Evolutionary conservation across 2,113 vertebrate genomes (phyloP).

Genomic region (Rhabdornis inornatus): DNA sequence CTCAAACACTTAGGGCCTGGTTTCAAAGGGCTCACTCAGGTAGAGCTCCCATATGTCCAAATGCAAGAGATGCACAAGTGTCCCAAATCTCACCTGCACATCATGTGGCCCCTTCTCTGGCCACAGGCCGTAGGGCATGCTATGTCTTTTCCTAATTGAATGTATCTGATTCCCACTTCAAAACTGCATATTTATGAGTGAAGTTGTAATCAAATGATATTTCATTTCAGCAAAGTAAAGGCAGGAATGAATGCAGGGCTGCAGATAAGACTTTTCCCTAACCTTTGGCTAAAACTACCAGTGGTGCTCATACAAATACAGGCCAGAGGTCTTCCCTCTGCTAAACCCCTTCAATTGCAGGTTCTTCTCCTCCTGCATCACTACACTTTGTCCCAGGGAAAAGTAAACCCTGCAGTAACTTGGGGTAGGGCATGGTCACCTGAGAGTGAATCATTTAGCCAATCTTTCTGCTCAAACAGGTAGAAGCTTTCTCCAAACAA

Average conservation of each 20-base stretch:
- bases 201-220: neutral
- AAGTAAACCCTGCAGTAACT: neutral
- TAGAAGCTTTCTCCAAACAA: neutral
- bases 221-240: neutral
- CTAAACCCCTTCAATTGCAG: neutral
- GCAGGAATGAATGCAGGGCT: neutral
- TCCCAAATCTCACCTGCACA: neutral
- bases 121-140: neutral
- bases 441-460: neutral
- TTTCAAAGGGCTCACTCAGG: neutral
- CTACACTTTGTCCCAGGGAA: neutral
- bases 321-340: neutral
- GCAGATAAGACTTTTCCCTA: neutral
- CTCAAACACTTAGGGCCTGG: neutral
- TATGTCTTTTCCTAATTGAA: neutral
- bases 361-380: neutral
- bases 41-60: neutral
- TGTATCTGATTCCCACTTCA: neutral
- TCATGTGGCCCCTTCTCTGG: neutral
- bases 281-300: neutral
- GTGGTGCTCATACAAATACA: neutral
- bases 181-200: neutral
- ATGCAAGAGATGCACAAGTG: fast-evolving
- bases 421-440: neutral
- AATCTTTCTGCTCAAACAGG: neutral